Evolutionary conservation across 2,113 vertebrate genomes (phyloP).

Genomic region (Saguinus midas): DNA sequence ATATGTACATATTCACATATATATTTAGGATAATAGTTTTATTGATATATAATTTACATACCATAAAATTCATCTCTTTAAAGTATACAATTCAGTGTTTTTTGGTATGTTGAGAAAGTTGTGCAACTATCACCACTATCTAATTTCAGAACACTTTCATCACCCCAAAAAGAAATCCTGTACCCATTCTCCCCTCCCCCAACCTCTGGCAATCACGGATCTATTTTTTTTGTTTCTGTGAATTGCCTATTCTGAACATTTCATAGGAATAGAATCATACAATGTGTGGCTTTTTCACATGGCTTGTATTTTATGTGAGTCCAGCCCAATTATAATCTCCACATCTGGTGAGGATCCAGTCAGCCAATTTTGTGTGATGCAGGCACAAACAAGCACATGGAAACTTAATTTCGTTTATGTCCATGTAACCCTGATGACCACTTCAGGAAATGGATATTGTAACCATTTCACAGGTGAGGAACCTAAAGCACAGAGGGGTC

Average conservation of each 20-base stretch:
- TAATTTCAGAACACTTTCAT: not conserved
- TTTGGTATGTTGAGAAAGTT: slow-evolving; percentile 3
- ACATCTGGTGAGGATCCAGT: not conserved
- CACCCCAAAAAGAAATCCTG: not conserved
- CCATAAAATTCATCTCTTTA: not conserved
- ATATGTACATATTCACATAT: not conserved
- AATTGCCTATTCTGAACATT: not conserved
- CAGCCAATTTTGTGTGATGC: not conserved
- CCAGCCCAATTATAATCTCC: not conserved
- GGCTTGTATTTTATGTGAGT: slow-evolving; percentile 3
- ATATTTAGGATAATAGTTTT: not conserved
- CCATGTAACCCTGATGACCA: not conserved
- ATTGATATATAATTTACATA: not conserved
- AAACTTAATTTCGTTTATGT: not conserved
- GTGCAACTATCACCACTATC: not conserved
- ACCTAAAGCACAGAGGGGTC: not conserved
- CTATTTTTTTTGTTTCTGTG: not conserved
- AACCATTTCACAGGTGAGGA: not conserved
- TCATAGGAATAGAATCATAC: not conserved
- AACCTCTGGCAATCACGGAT: not conserved
- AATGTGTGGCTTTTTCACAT: not conserved
- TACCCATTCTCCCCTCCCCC: not conserved
- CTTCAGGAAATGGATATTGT: not conserved
- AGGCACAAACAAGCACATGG: not conserved
- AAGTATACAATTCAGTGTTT: not conserved